phyloP scores from a whole-genome alignment of 2,888 invertebrate species.

The Drosophila borealis region DNA sequence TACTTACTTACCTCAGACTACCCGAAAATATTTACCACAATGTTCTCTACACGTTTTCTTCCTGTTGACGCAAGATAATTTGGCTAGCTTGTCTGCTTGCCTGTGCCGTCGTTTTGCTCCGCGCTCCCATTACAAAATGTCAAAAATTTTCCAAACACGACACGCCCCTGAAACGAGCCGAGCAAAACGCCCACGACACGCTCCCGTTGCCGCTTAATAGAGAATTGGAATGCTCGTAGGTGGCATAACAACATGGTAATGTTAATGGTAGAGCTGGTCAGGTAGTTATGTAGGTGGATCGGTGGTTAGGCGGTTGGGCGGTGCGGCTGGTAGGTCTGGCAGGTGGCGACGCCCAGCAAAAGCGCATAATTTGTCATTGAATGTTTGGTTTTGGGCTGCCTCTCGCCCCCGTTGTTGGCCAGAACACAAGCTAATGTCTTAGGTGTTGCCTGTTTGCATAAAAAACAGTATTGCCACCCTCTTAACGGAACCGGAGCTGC shows the following conservation, averaged over 20 bases:
- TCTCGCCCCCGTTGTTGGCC: conserved; percentile 8
- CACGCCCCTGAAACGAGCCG: conserved; percentile 52
- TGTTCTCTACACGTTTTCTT: conserved; percentile 58
- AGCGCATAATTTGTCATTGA: conserved; percentile 81
- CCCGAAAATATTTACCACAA: conserved; percentile 40
- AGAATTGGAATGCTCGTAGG: conserved; percentile 61
- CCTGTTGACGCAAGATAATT: conserved; percentile 79
- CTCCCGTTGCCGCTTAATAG: conserved; percentile 38
- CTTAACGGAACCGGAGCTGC: conserved; percentile 28
- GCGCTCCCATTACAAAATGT: conserved; percentile 74
- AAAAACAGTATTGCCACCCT: conserved; percentile 53
- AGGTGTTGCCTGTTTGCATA: conserved; percentile 69
- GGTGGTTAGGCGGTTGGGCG: conserved; percentile 13
- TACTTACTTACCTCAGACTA: conserved; percentile 17
- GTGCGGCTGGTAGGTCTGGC: conserved; percentile 28
- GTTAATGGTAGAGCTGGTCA: conserved; percentile 46
- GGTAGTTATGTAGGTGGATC: conserved; percentile 46
- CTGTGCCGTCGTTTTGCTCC: conserved; percentile 30
- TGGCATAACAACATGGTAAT: conserved; percentile 69
- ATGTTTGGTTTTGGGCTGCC: conserved; percentile 68
- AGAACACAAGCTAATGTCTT: conserved; percentile 63
- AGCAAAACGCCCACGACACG: conserved; percentile 72
- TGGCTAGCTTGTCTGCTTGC: conserved; percentile 59
- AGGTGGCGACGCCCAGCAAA: conserved; percentile 62
- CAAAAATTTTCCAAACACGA: conserved; percentile 60